Conservation (phyloP, 2,113 vertebrate species). For the Onychorhynchus coronatus region DNA sequence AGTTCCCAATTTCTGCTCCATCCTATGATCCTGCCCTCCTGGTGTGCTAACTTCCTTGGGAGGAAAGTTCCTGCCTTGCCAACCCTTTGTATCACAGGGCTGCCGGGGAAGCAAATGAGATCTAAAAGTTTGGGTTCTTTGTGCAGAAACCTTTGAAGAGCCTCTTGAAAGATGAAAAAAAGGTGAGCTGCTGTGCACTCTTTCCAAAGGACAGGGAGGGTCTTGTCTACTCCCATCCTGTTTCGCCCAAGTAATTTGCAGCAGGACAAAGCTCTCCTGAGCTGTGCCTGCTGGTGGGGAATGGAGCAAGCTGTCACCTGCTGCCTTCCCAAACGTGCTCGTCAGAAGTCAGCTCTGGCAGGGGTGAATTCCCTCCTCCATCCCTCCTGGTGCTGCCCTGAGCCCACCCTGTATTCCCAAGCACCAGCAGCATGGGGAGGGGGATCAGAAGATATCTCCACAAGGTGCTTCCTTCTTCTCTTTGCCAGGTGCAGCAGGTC, state of each 20-base stretch:
- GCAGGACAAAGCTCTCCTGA: not conserved
- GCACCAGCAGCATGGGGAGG: not conserved
- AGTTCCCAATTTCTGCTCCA: not conserved
- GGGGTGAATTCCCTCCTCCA: not conserved
- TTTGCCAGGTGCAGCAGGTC: not conserved
- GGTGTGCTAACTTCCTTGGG: not conserved
- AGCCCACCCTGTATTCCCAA: not conserved
- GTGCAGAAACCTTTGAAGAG: slow-evolving; percentile 46
- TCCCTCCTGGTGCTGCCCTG: not conserved
- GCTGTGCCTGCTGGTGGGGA: not conserved
- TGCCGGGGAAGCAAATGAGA: slow-evolving; percentile 3
- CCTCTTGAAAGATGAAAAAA: slow-evolving; percentile 17
- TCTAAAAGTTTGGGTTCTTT: slow-evolving; percentile 39
- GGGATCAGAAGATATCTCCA: not conserved
- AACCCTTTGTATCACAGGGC: not conserved
- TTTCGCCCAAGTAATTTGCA: slow-evolving; percentile 16
- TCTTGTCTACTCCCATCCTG: not conserved
- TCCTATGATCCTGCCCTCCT: not conserved
- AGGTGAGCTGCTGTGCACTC: not conserved
- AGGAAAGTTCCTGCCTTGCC: not conserved
- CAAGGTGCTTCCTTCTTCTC: not conserved
- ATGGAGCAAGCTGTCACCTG: not conserved
- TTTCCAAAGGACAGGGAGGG: not conserved
- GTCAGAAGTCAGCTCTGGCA: not conserved
- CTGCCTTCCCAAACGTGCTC: not conserved